Percentiles rank a stretch among this genome's conserved stretches.
These are phyloP conservation scores for Epinephelus cyanopodus DNA, from an alignment of 2,113 vertebrate species.

Conservation along the genomic window DNA sequence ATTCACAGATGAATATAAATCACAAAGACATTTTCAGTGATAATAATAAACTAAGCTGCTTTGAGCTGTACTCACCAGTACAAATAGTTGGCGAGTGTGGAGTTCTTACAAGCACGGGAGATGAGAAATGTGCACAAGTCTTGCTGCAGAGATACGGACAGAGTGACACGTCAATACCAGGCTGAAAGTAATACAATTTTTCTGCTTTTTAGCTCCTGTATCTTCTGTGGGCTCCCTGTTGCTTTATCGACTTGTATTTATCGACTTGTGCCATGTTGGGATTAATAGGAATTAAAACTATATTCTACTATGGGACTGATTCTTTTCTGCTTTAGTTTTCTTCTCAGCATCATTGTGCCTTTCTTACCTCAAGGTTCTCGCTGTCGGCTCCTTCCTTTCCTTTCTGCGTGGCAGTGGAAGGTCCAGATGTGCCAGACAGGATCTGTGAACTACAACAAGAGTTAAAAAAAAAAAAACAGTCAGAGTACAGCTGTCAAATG, in stretches of 20 bases:
- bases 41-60: background rate
- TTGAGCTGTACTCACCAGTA: constrained; percentile 90
- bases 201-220: background rate
- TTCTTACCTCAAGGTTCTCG: constrained; percentile 91
- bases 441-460: constrained; percentile 90
- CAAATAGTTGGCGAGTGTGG: constrained; percentile 96
- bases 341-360: background rate
- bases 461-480: background rate
- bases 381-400: constrained; percentile 90
- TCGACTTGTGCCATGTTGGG: background rate
- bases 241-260: background rate
- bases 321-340: background rate
- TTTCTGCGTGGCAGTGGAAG: constrained; percentile 87
- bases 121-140: constrained; percentile 98
- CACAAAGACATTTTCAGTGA: background rate
- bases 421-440: constrained; percentile 83
- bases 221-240: background rate
- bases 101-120: constrained; percentile 98
- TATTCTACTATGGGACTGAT: background rate
- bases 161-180: background rate
- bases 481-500: no score
- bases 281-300: background rate
- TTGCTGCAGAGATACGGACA: constrained; percentile 85
- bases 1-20: background rate
- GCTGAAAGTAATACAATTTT: background rate